phyloP scores from a whole-genome alignment of 2,888 invertebrate species.

The Microctonus hyperodae region DNA sequence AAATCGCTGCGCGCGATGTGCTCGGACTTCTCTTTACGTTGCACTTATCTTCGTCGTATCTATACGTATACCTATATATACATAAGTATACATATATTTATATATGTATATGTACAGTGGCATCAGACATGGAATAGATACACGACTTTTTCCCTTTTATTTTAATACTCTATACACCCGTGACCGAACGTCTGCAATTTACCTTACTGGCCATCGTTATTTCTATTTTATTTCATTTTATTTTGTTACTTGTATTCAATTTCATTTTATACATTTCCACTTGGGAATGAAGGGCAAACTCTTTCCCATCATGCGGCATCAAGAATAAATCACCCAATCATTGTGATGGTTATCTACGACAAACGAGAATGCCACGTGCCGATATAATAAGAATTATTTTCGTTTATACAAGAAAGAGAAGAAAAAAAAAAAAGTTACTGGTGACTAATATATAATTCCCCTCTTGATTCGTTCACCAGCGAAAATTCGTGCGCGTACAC shows the following conservation, averaged over 20 bases:
- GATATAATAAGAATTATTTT: slow-evolving; percentile 1
- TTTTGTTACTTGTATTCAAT: not conserved
- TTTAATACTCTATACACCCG: not conserved
- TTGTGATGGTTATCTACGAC: not conserved
- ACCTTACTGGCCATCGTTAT: not conserved
- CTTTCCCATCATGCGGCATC: slow-evolving; percentile 5
- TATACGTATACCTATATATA: not conserved
- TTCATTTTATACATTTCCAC: not conserved
- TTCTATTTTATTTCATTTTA: not conserved
- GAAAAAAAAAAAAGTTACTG: not conserved
- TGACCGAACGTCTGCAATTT: slow-evolving; percentile 6
- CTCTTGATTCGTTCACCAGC: not conserved
- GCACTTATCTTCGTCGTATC: not conserved
- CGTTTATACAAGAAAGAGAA: not conserved
- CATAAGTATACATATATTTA: not conserved
- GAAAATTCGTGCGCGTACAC: not conserved
- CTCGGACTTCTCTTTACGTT: not conserved
- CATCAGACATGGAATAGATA: not conserved
- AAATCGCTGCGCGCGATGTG: slow-evolving; percentile 18
- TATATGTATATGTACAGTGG: not conserved
- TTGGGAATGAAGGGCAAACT: slow-evolving; percentile 4
- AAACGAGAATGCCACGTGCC: slow-evolving; percentile 14
- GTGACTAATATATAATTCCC: not conserved
- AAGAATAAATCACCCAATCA: slow-evolving; percentile 8
- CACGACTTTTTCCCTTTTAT: not conserved